Conservation (phyloP, 2,888 invertebrate species). For the Copidosoma aretas region DNA sequence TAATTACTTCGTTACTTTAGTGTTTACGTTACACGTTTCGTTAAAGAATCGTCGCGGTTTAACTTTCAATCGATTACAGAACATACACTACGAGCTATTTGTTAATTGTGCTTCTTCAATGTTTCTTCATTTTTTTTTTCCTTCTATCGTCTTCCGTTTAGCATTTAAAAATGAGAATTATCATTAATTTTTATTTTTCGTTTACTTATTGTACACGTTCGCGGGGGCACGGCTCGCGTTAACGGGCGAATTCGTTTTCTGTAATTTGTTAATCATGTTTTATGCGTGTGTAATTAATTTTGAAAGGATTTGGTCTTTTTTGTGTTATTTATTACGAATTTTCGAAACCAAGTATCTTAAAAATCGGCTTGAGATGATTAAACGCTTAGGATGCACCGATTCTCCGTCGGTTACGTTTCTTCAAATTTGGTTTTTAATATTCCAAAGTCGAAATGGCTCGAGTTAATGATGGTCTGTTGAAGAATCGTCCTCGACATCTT, state of each 20-base stretch:
- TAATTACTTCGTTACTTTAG: conserved; percentile 41
- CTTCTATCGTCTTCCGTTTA: conserved; percentile 41
- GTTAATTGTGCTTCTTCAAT: conserved; percentile 49
- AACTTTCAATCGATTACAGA: conserved; percentile 62
- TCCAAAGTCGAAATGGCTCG: neutral
- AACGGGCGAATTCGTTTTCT: conserved; percentile 46
- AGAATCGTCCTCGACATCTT: conserved; percentile 22
- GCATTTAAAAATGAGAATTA: conserved; percentile 49
- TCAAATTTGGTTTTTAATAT: neutral
- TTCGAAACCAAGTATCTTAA: conserved; percentile 21
- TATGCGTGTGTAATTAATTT: conserved; percentile 9
- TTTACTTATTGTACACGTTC: conserved; percentile 58
- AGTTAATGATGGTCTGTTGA: conserved; percentile 1
- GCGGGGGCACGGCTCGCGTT: conserved; percentile 58
- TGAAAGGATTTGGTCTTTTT: conserved; percentile 19
- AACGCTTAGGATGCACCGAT: conserved; percentile 33
- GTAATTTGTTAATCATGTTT: conserved; percentile 26
- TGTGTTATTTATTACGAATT: conserved; percentile 20
- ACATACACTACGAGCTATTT: conserved; percentile 64
- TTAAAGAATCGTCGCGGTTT: conserved; percentile 49
- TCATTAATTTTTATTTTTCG: conserved; percentile 26
- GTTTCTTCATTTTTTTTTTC: conserved; percentile 23
- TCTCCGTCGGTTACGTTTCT: conserved; percentile 18
- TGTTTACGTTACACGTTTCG: conserved; percentile 38
- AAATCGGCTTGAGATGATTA: conserved; percentile 27